These are phyloP conservation scores for Alectura lathami DNA, from an alignment of 2,113 vertebrate genomes.

Conservation along the genomic window DNA sequence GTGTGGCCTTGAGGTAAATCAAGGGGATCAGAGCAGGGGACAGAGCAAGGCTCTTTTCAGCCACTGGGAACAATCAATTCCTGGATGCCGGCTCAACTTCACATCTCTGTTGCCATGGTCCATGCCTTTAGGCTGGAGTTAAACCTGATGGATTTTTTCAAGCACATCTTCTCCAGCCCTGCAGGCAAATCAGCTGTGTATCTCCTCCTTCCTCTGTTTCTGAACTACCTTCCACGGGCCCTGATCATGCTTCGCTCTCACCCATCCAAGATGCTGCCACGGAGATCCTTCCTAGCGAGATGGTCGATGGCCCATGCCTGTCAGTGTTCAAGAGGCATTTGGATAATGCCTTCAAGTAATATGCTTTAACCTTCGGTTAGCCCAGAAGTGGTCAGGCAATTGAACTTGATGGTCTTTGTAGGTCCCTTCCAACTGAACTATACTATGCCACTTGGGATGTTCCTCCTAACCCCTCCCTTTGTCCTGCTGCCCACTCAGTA, in stretches of 20 bases:
- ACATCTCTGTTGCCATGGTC: neutral
- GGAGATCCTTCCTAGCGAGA: neutral
- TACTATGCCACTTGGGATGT: too few species aligned
- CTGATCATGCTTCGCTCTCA: neutral
- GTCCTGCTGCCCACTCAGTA: neutral
- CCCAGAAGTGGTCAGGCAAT: too few species aligned
- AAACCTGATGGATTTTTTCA: neutral
- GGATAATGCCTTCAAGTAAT: too few species aligned
- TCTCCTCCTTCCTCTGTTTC: neutral
- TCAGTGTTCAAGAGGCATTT: too few species aligned
- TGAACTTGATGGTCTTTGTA: too few species aligned
- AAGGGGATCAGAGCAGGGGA: too few species aligned
- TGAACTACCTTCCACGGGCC: neutral
- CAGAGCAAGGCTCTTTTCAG: too few species aligned
- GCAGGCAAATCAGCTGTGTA: neutral
- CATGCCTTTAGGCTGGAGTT: neutral
- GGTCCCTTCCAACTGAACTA: too few species aligned
- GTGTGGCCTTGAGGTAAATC: too few species aligned
- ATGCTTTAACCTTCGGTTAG: too few species aligned
- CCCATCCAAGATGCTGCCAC: fast-evolving
- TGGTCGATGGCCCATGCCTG: too few species aligned
- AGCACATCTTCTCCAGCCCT: neutral
- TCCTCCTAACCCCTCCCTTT: neutral
- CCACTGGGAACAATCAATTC: too few species aligned
- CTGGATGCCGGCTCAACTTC: neutral